Evolutionary conservation across 2,888 invertebrate genomes (phyloP), one percentile per base, ranked within the genome.

Genomic region (Papilio elwesi): DNA sequence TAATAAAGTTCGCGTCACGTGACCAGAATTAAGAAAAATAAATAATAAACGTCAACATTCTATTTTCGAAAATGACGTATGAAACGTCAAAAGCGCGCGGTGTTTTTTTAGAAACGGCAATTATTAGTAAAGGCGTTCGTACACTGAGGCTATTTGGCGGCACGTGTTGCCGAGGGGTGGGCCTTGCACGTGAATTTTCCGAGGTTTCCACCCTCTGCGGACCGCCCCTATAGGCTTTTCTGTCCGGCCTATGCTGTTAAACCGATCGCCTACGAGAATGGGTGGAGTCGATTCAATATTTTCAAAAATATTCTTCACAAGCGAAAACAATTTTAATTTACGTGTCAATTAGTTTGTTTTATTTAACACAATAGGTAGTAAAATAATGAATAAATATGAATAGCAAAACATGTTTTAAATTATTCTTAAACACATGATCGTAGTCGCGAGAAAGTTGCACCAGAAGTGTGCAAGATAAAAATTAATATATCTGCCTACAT

Each of bases 171-270:
- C 81, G 83, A 79, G 92, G 92, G 93, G 91, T 89, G 92, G 92
- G 90, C 80, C 88, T 89, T 87, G 87, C 90, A 91, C 92, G 92
- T 92, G 92, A 93, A 92, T 92, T 92, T 93, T 92, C 93, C 93
- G 89, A 92, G 90, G 93, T 93, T 93, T 90, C 93, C 93, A 93
- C 93, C 93, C 93, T 90, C 90, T 83, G 85, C 92, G 93, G 92
- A 91, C 93, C 93, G 93, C 93, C 93, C 93, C 93, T 93, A 91
- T 93, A 93, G 93, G 93, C 93, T 93, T 93, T 93, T 93, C 93
- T 93, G 93, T 92, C 92, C 93, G 90, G 93, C 93, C 93, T 93
- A 93, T 92, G 91, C 92, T 90, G 92, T 92, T 93, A 90, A 91
- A 92, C 90, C 87, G 91, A 93, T 92, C 89, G 91, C 84, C 86